Evolutionary conservation across 2,888 invertebrate species (phyloP).

Genomic region (Chrysina gloriosa): DNA sequence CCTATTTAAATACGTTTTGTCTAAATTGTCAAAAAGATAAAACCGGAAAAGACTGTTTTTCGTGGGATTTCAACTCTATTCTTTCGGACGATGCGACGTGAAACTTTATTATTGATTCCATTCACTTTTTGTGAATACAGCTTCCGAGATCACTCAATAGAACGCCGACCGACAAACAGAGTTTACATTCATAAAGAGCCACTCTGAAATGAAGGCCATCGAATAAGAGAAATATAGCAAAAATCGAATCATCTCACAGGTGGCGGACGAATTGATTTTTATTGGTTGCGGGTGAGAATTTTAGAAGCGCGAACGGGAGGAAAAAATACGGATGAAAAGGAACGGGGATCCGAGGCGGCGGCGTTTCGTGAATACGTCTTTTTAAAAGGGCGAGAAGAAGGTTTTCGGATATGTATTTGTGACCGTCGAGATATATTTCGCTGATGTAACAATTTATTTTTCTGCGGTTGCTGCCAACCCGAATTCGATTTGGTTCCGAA

Average conservation of each 20-base stretch:
- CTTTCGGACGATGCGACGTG: background rate
- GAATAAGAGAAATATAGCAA: constrained; percentile 1
- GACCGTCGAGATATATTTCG: constrained; percentile 52
- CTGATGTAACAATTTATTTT: constrained; percentile 54
- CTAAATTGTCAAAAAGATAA: background rate
- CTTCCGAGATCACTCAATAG: constrained; percentile 13
- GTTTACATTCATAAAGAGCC: constrained; percentile 22
- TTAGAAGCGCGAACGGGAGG: constrained; percentile 34
- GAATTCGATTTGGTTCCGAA: constrained; percentile 51
- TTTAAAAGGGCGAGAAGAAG: constrained; percentile 30
- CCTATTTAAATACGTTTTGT: constrained; percentile 7
- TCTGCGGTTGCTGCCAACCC: constrained; percentile 48
- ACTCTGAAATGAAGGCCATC: background rate
- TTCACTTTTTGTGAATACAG: background rate
- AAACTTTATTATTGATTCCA: constrained; percentile 26
- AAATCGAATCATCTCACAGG: constrained; percentile 47
- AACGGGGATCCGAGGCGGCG: constrained; percentile 42
- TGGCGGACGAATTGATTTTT: constrained; percentile 53
- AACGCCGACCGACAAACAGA: background rate
- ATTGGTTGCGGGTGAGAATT: constrained; percentile 47
- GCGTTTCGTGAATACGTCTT: background rate
- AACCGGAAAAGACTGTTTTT: background rate
- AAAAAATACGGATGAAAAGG: constrained; percentile 47
- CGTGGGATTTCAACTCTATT: background rate
- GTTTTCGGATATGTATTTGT: constrained; percentile 43